A percentile compares a stretch with the other conserved stretches of the same genome.
These are phyloP conservation scores for Meteorus cinctellus DNA, from an alignment of 2,888 invertebrate genomes.

Conservation along the genomic window DNA sequence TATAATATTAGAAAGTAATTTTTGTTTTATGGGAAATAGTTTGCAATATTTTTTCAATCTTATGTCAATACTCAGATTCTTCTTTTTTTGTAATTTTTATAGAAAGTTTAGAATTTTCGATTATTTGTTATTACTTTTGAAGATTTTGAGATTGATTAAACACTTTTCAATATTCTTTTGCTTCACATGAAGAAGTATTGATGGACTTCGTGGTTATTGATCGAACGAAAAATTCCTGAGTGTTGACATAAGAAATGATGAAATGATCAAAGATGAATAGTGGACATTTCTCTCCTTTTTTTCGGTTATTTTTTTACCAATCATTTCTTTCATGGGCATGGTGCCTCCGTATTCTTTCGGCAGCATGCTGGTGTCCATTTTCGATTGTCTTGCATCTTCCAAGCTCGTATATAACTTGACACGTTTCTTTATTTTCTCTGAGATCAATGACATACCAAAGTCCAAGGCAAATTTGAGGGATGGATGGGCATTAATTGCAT, in stretches of 20 bases:
- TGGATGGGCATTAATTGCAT: conserved; percentile 83
- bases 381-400: conserved; percentile 76
- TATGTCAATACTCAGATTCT: too few species aligned
- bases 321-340: conserved; percentile 90
- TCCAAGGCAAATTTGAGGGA: conserved; percentile 85
- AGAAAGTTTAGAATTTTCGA: too few species aligned
- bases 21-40: too few species aligned
- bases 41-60: too few species aligned
- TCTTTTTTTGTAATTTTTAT: too few species aligned
- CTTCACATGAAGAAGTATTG: too few species aligned
- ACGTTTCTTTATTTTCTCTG: conserved; percentile 84
- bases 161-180: too few species aligned
- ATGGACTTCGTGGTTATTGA: too few species aligned
- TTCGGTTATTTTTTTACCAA: conserved; percentile 77
- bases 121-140: too few species aligned
- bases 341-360: conserved; percentile 89
- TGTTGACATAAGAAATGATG: too few species aligned
- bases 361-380: conserved; percentile 79
- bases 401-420: conserved; percentile 80
- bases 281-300: not conserved
- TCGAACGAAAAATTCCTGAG: too few species aligned
- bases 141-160: too few species aligned
- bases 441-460: conserved; percentile 84
- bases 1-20: not conserved
- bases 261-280: not conserved